A percentile compares a stretch with the other conserved stretches of the same genome.
Evolutionary conservation across 2,797 vertebrate species (phyloP).

Genomic region (Acrossocheilus wenchowensis): DNA sequence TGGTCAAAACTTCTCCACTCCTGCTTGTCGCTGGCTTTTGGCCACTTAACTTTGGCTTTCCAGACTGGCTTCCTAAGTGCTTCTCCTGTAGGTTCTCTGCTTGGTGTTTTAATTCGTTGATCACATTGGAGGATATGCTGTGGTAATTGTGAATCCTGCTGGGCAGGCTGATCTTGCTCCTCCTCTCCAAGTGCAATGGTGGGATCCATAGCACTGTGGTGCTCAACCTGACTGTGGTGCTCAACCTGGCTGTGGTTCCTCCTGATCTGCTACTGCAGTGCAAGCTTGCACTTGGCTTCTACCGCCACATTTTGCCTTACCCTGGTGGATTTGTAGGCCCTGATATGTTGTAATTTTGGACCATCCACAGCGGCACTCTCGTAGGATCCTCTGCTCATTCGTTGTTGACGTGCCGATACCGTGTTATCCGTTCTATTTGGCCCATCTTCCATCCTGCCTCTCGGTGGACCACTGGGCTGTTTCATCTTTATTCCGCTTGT

Average conservation of each 20-base stretch:
- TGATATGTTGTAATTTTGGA: conserved; percentile 7
- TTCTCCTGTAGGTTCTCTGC: neutral
- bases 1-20: conserved; percentile 14
- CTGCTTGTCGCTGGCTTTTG: conserved; percentile 18
- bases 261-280: conserved; percentile 40
- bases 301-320: conserved; percentile 36
- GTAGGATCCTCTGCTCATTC: neutral
- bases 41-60: neutral
- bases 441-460: too few relatives aligned
- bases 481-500: too few relatives aligned
- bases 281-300: conserved; percentile 48
- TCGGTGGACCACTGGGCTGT: too few relatives aligned
- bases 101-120: neutral
- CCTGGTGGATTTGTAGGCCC: conserved; percentile 32
- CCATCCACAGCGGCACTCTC: conserved; percentile 19
- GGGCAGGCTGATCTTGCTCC: conserved; percentile 7
- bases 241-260: conserved; percentile 34
- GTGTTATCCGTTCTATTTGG: too few relatives aligned
- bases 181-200: neutral
- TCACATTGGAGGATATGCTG: too few relatives aligned
- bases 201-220: conserved; percentile 34
- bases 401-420: too few relatives aligned
- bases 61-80: neutral
- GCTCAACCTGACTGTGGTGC: conserved; percentile 24
- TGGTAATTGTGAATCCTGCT: neutral